These are phyloP conservation scores for Isaurus tuberculatus DNA, from an alignment of 92 coral and sea anemone genomes.

Conservation along the genomic window DNA sequence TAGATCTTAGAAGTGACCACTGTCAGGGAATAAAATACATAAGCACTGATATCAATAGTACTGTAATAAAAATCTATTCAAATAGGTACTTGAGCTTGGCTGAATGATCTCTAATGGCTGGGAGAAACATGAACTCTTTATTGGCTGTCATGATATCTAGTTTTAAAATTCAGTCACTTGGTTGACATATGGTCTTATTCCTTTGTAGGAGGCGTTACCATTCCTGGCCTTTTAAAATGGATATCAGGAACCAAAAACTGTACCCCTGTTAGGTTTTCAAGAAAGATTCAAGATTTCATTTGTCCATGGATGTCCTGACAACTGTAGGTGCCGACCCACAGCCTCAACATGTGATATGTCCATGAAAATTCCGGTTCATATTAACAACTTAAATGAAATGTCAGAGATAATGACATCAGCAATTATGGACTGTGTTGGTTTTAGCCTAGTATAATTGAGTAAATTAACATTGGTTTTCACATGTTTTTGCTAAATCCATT, in stretches of 20 bases:
- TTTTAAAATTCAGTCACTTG: not conserved
- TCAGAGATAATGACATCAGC: slow-evolving; percentile 7
- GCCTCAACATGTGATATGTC: slow-evolving; percentile 42
- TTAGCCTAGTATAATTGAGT: slow-evolving; percentile 16
- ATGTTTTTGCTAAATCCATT: no score
- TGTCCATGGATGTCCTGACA: slow-evolving; percentile 39
- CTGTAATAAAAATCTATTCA: not conserved
- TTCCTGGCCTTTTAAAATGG: slow-evolving; percentile 37
- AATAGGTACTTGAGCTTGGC: not conserved
- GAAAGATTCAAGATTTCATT: slow-evolving; percentile 13
- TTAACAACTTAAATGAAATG: slow-evolving; percentile 2
- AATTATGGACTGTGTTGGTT: slow-evolving; percentile 43
- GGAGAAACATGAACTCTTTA: not conserved
- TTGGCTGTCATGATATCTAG: not conserved
- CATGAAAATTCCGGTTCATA: slow-evolving; percentile 39
- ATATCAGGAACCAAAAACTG: slow-evolving; percentile 9
- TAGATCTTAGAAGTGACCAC: not conserved
- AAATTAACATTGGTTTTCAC: no score
- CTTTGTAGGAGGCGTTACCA: slow-evolving; percentile 25
- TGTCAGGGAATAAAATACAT: not conserved
- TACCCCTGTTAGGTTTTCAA: slow-evolving; percentile 27
- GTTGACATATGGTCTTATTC: slow-evolving; percentile 4
- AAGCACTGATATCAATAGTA: not conserved
- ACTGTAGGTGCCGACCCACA: slow-evolving; percentile 50
- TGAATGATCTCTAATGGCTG: not conserved